Percentiles rank a stretch among this genome's conserved stretches.
Conservation (phyloP, 1,140 invertebrate species). For the Euwallacea similis region DNA sequence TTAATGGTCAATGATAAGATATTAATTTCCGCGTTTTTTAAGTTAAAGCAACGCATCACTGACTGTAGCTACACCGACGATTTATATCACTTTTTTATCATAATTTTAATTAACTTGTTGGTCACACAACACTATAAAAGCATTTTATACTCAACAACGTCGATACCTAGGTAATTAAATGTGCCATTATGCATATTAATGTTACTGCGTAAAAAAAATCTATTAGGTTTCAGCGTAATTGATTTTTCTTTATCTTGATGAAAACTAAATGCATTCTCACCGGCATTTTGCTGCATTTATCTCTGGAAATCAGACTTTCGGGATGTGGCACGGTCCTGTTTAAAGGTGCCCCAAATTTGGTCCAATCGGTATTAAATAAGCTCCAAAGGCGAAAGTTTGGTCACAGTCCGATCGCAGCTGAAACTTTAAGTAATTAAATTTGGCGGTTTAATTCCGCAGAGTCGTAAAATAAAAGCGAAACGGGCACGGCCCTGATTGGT, state of each 20-base stretch:
- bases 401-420: slow-evolving; percentile 21
- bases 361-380: no score
- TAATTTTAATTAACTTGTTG: slow-evolving; percentile 19
- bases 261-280: no score
- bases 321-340: no score
- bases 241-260: slow-evolving; percentile 3
- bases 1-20: slow-evolving; percentile 6
- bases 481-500: slow-evolving; percentile 24
- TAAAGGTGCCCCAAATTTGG: no score
- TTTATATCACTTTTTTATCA: slow-evolving; percentile 21
- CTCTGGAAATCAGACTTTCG: no score
- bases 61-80: neutral
- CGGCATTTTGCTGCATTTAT: no score
- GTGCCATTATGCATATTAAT: slow-evolving; percentile 19
- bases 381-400: neutral
- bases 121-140: slow-evolving; percentile 21
- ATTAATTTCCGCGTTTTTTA: slow-evolving; percentile 14
- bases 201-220: slow-evolving; percentile 6
- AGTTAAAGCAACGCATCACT: slow-evolving; percentile 8
- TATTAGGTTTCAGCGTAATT: neutral
- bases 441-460: slow-evolving; percentile 39
- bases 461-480: slow-evolving; percentile 37
- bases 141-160: slow-evolving; percentile 9
- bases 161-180: slow-evolving; percentile 17
- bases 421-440: slow-evolving; percentile 37